These are phyloP conservation scores for Vultur gryphus DNA, from an alignment of 2,797 vertebrate genomes.

Conservation along the genomic window DNA sequence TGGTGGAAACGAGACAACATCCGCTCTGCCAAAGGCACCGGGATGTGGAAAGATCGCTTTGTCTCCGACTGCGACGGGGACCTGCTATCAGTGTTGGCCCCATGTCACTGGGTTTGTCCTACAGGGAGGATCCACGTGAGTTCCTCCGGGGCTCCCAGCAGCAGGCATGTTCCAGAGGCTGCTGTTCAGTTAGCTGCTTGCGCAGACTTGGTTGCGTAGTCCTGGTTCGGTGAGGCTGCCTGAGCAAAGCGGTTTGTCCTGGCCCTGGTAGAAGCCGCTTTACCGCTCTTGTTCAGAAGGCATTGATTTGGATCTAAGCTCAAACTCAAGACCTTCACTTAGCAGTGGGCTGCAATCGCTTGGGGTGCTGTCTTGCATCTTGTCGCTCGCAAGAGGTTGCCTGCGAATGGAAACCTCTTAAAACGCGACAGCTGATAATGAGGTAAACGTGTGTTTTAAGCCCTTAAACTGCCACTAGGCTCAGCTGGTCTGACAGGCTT, in stretches of 20 bases:
- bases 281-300: fast-evolving
- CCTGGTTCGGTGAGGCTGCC: background rate
- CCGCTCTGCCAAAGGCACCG: background rate
- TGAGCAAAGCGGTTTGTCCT: background rate
- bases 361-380: background rate
- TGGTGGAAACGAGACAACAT: background rate
- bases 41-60: background rate
- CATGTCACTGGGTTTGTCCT: fast-evolving
- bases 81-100: background rate
- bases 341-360: background rate
- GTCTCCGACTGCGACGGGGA: background rate
- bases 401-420: background rate
- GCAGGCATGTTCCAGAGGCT: background rate
- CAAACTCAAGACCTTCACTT: fast-evolving
- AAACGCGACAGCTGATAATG: background rate
- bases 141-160: background rate
- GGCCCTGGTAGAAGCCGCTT: background rate
- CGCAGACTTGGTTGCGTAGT: fast-evolving
- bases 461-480: background rate
- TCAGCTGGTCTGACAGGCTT: background rate
- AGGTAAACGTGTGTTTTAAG: background rate
- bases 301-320: background rate
- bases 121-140: background rate
- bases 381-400: background rate
- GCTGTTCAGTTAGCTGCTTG: background rate